These are phyloP conservation scores for Panthera uncia DNA, from an alignment of 2,113 vertebrate genomes.

Conservation along the genomic window DNA sequence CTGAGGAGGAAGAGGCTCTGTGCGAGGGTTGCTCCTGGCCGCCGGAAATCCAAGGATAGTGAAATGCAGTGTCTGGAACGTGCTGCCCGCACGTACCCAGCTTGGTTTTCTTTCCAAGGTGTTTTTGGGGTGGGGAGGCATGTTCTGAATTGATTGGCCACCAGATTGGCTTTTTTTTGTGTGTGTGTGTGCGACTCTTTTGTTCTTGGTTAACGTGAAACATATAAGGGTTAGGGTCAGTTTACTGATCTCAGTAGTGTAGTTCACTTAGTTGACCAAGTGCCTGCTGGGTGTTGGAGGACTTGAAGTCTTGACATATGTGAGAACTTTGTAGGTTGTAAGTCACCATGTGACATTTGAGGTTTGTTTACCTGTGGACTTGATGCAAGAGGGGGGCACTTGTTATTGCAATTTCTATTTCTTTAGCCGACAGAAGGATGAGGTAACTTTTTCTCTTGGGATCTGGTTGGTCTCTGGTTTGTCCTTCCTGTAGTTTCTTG, in stretches of 20 bases:
- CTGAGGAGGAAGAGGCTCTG: background rate
- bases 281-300: background rate
- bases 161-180: background rate
- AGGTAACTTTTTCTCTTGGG: background rate
- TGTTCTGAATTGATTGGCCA: background rate
- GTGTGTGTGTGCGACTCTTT: background rate
- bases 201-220: background rate
- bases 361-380: background rate
- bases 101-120: background rate
- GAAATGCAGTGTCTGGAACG: rapidly evolving
- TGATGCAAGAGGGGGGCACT: background rate
- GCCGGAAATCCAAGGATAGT: background rate
- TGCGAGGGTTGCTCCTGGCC: background rate
- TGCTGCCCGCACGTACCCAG: rapidly evolving
- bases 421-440: background rate
- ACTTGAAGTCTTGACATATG: background rate
- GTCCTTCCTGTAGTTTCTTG: background rate
- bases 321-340: background rate
- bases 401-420: background rate
- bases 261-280: background rate
- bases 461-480: background rate
- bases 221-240: too few species aligned
- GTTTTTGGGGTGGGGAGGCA: background rate
- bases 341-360: background rate
- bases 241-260: too few species aligned